phyloP scores from a whole-genome alignment of 2,888 invertebrate species.

The Alcis repandata region DNA sequence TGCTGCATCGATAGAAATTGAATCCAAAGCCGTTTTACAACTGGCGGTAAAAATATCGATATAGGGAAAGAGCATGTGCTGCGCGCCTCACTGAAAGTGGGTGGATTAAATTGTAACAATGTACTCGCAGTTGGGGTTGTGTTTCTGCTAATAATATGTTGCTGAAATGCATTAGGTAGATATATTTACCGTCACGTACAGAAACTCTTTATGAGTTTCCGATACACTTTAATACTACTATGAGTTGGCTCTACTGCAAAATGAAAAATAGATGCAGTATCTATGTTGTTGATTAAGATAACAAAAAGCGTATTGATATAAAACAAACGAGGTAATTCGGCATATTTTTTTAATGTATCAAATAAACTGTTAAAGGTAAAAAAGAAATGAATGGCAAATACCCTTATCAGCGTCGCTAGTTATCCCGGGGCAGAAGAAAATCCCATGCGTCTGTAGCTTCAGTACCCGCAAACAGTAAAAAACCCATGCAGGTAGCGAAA shows the following conservation, averaged over 20 bases:
- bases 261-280: background rate
- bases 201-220: background rate
- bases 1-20: constrained; percentile 35
- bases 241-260: background rate
- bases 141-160: constrained; percentile 5
- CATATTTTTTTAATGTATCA: background rate
- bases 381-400: background rate
- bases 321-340: background rate
- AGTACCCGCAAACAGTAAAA: constrained; percentile 26
- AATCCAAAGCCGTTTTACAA: constrained; percentile 35
- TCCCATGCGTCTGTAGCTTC: constrained; percentile 19
- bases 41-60: constrained; percentile 32
- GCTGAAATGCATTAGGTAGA: background rate
- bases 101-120: constrained; percentile 21
- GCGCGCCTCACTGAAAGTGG: constrained; percentile 8
- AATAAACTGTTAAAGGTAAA: background rate
- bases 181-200: background rate
- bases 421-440: background rate
- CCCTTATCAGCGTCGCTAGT: constrained; percentile 10
- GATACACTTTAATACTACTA: background rate
- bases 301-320: background rate
- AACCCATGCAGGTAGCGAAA: constrained; percentile 41
- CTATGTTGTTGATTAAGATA: background rate
- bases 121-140: constrained; percentile 3
- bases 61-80: constrained; percentile 17